A percentile compares a stretch with the other conserved stretches of the same genome.
Evolutionary conservation across 2,797 vertebrate genomes (phyloP).

Genomic region (Peromyscus melanophrys): DNA sequence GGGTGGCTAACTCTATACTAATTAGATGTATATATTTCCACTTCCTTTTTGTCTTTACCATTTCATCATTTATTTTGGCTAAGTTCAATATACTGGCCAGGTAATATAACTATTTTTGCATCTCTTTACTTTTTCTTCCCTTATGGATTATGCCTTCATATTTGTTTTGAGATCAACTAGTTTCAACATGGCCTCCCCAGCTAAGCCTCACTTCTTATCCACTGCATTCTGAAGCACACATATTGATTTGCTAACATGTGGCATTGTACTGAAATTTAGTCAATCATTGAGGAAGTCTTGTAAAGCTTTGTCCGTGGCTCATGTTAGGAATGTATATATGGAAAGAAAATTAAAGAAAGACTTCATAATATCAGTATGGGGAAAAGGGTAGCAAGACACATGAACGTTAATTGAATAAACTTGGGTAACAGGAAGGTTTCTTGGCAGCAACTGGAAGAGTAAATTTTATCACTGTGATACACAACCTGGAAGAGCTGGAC

Average conservation of each 20-base stretch:
- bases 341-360: neutral
- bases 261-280: neutral
- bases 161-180: neutral
- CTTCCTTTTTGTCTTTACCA: neutral
- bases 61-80: neutral
- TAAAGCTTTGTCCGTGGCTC: neutral
- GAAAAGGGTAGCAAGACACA: neutral
- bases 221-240: neutral
- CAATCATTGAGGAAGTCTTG: neutral
- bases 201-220: neutral
- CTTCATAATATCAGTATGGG: neutral
- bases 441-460: neutral
- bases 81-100: neutral
- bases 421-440: neutral
- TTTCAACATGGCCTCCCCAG: neutral
- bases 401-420: neutral
- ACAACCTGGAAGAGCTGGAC: neutral
- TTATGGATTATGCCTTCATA: neutral
- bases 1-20: neutral
- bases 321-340: neutral
- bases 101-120: neutral
- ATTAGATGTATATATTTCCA: neutral
- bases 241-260: neutral
- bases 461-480: neutral
- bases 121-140: neutral